These are phyloP conservation scores for Heliconius hermathena DNA, from an alignment of 1,140 invertebrate genomes.

Conservation along the genomic window DNA sequence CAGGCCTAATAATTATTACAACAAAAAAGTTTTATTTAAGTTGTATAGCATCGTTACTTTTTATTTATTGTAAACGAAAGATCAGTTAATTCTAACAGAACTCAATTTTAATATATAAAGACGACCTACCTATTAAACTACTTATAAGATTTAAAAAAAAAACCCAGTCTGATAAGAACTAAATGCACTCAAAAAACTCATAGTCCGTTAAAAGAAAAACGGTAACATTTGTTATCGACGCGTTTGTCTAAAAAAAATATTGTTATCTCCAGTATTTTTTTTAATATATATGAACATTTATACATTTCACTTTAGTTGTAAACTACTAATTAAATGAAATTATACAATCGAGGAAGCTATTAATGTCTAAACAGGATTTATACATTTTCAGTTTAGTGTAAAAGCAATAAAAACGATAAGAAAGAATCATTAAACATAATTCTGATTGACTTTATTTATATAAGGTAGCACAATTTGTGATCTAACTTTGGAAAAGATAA, in stretches of 20 bases:
- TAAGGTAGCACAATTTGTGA: constrained; percentile 1
- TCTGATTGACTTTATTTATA: constrained; percentile 7
- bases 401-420: constrained; percentile 6
- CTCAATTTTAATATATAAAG: too few species aligned
- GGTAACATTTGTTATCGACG: background rate
- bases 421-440: background rate
- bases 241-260: background rate
- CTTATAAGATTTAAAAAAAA: background rate
- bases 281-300: background rate
- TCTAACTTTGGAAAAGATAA: background rate
- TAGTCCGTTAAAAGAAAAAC: background rate
- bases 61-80: too few species aligned
- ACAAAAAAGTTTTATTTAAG: too few species aligned
- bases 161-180: background rate
- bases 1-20: too few species aligned
- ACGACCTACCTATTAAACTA: too few species aligned
- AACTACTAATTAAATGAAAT: constrained; percentile 33
- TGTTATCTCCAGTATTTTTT: background rate
- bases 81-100: too few species aligned
- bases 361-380: constrained; percentile 25
- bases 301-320: background rate
- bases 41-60: too few species aligned
- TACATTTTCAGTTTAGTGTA: constrained; percentile 2
- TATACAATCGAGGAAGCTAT: constrained; percentile 18
- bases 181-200: background rate